Percentiles rank a stretch among this genome's conserved stretches.
phyloP scores from a whole-genome alignment of 2,888 invertebrate genomes.

The Epirrhoe tristata region DNA sequence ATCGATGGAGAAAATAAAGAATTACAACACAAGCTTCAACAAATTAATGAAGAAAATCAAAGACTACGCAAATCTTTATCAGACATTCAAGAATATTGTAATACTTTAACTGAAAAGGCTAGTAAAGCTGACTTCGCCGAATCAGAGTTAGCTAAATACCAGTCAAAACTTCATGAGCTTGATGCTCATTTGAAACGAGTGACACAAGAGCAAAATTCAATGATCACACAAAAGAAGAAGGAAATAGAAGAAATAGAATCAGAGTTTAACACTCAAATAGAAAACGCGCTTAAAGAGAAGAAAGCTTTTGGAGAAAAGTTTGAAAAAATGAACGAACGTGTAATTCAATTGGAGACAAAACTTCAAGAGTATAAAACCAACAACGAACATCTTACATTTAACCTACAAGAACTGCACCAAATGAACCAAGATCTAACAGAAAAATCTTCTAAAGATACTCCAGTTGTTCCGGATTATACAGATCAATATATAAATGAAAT shows the following conservation, averaged over 20 bases:
- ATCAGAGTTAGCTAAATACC: conserved; percentile 61
- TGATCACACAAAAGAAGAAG: conserved; percentile 72
- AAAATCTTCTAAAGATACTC: conserved; percentile 52
- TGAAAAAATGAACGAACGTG: conserved; percentile 78
- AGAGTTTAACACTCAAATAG: conserved; percentile 77
- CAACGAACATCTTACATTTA: conserved; percentile 64
- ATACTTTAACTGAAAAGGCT: conserved; percentile 65
- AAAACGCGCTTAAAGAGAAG: conserved; percentile 78
- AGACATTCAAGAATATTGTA: conserved; percentile 73
- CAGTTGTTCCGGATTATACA: conserved; percentile 69
- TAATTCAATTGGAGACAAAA: conserved; percentile 67
- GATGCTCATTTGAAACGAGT: conserved; percentile 74
- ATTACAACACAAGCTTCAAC: conserved; percentile 82
- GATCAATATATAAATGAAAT: conserved; percentile 84
- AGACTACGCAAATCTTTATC: conserved; percentile 75
- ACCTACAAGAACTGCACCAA: conserved; percentile 66
- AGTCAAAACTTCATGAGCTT: conserved; percentile 71
- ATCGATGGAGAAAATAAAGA: conserved; percentile 84
- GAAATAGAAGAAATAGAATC: conserved; percentile 77
- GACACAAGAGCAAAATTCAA: conserved; percentile 67
- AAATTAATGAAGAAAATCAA: conserved; percentile 81
- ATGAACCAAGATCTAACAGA: conserved; percentile 66
- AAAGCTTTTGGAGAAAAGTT: conserved; percentile 79
- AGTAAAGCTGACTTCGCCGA: conserved; percentile 64
- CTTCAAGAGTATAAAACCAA: conserved; percentile 68